Evolutionary conservation across 2,888 invertebrate species (phyloP).

Genomic region (Caenorhabditis panamensis): DNA sequence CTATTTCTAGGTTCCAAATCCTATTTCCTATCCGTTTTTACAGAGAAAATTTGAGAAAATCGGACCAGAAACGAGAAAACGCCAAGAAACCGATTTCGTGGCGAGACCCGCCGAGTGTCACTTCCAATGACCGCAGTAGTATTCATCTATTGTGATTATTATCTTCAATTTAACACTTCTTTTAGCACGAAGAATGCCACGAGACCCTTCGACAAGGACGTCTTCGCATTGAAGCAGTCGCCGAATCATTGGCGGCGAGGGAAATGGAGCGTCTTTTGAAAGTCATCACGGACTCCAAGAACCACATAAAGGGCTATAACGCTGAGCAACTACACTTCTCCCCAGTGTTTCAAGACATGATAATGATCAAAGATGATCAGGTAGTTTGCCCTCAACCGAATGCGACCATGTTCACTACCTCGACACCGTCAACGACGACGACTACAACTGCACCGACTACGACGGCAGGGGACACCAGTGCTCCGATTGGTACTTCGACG

Average conservation of each 20-base stretch:
- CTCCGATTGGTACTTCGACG: not conserved
- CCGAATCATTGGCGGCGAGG: conserved; percentile 24
- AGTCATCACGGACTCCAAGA: conserved; percentile 16
- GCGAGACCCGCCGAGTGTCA: too few species aligned
- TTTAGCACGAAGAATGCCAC: conserved; percentile 57
- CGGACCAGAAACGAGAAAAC: too few species aligned
- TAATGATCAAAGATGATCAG: conserved; percentile 48
- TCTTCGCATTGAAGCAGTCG: conserved; percentile 31
- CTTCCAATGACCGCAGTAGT: too few species aligned
- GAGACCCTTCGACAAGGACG: conserved; percentile 38
- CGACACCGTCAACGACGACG: conserved; percentile 31
- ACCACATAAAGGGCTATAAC: conserved; percentile 1
- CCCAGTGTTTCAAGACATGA: conserved; percentile 39
- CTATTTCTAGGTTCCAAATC: too few species aligned
- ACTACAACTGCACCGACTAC: conserved; percentile 11
- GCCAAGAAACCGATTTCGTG: too few species aligned
- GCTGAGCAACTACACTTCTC: conserved; percentile 3
- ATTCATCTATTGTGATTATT: not conserved
- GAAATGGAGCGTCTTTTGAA: conserved; percentile 40
- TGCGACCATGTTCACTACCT: conserved; percentile 59
- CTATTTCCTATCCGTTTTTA: too few species aligned
- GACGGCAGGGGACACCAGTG: conserved; percentile 7
- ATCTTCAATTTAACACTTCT: not conserved
- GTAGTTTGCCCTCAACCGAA: conserved; percentile 64
- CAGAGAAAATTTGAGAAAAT: too few species aligned